phyloP scores from a whole-genome alignment of 2,888 invertebrate genomes.

The Ichneumon xanthorius region DNA sequence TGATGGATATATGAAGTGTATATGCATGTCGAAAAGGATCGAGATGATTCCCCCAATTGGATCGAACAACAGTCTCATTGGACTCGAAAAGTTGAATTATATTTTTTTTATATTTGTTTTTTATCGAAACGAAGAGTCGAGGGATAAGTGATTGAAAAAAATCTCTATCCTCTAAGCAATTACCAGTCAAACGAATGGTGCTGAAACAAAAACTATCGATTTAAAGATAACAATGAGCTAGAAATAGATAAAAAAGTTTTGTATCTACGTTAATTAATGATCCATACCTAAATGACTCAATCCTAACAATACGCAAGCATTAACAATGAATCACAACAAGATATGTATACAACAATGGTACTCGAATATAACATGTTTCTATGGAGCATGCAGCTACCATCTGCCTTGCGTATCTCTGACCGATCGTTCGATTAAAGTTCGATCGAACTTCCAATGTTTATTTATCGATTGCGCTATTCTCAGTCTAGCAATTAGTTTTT shows the following conservation, averaged over 20 bases:
- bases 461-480: conserved; percentile 8
- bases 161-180: conserved; percentile 75
- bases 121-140: conserved; percentile 58
- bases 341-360: conserved; percentile 85
- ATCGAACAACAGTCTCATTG: neutral
- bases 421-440: conserved; percentile 41
- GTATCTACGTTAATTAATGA: conserved; percentile 84
- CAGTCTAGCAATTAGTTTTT: neutral
- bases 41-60: neutral
- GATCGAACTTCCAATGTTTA: conserved; percentile 4
- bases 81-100: neutral
- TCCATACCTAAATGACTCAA: conserved; percentile 85
- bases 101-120: neutral
- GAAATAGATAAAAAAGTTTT: conserved; percentile 77
- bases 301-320: conserved; percentile 85
- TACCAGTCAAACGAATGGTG: conserved; percentile 83
- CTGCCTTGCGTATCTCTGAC: conserved; percentile 74
- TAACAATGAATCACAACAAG: conserved; percentile 85
- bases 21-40: neutral
- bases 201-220: conserved; percentile 82
- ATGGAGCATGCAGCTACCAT: conserved; percentile 81
- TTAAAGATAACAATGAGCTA: conserved; percentile 80
- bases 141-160: conserved; percentile 39
- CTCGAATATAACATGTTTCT: conserved; percentile 72
- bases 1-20: conserved; percentile 2